phyloP scores from a whole-genome alignment of 2,113 vertebrate species.

The Suncus etruscus region DNA sequence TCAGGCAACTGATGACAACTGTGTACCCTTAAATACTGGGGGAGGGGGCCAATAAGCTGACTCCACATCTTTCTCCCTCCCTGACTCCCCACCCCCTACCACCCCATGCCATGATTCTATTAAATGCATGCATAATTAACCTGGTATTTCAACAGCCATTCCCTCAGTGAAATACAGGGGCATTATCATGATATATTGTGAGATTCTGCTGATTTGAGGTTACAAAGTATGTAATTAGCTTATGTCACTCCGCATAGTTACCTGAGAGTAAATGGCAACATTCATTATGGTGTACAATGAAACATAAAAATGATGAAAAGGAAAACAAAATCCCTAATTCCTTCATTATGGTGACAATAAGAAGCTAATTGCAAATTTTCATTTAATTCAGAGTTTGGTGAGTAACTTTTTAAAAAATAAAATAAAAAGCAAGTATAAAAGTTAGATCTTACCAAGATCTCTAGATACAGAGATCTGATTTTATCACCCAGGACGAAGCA shows the following conservation, averaged over 20 bases:
- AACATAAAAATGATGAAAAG: not conserved
- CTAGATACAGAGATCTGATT: too few species aligned
- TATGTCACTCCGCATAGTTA: not conserved
- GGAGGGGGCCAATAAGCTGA: not conserved
- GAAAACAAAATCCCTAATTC: slow-evolving; percentile 36
- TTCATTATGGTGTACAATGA: not conserved
- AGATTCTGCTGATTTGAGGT: slow-evolving; percentile 43
- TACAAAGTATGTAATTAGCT: slow-evolving; percentile 30
- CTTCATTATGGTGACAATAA: slow-evolving; percentile 20
- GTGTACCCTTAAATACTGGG: fast-evolving
- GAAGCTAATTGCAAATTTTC: slow-evolving; percentile 40
- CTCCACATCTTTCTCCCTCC: not conserved
- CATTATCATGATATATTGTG: slow-evolving; percentile 25
- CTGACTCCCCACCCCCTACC: not conserved
- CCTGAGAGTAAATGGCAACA: slow-evolving; percentile 19
- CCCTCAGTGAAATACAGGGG: not conserved
- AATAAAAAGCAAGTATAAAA: not conserved
- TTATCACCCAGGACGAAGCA: too few species aligned
- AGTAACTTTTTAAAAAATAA: not conserved
- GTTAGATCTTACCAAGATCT: too few species aligned
- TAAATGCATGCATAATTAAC: slow-evolving; percentile 49
- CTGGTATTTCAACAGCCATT: not conserved
- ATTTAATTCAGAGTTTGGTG: not conserved
- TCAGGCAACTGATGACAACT: not conserved
- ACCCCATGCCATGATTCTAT: not conserved